Evolutionary conservation across 2,888 invertebrate species (phyloP).

Genomic region (Tenthredo notha): DNA sequence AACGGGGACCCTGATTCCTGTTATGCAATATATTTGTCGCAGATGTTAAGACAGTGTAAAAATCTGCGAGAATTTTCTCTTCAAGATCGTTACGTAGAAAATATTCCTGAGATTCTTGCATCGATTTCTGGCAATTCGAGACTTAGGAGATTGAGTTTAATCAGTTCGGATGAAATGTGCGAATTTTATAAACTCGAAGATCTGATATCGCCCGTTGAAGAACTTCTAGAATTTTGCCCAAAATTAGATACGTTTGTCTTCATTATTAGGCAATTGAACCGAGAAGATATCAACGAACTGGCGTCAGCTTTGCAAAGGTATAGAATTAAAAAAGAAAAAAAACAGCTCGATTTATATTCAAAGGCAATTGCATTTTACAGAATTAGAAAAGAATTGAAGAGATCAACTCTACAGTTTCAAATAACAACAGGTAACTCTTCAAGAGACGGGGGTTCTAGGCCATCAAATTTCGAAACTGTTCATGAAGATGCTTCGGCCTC

Average conservation of each 20-base stretch:
- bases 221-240: neutral
- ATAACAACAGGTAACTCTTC: neutral
- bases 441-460: neutral
- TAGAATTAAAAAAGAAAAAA: neutral
- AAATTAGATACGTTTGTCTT: neutral
- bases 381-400: neutral
- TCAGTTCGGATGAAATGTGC: neutral
- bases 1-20: neutral
- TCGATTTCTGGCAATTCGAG: neutral
- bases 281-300: neutral
- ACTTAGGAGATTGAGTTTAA: neutral
- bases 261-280: neutral
- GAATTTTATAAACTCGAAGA: neutral
- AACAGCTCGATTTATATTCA: neutral
- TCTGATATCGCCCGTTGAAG: neutral
- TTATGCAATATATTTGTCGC: neutral
- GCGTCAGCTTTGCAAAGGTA: neutral
- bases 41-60: slow-evolving; percentile 4
- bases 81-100: neutral
- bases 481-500: neutral
- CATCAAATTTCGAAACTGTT: neutral
- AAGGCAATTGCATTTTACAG: neutral
- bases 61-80: neutral
- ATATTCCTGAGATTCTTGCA: neutral
- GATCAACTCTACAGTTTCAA: neutral